A percentile compares a stretch with the other conserved stretches of the same genome.
Conservation (phyloP, 2,797 vertebrate genomes). For the Lindbergichthys nudifrons region DNA sequence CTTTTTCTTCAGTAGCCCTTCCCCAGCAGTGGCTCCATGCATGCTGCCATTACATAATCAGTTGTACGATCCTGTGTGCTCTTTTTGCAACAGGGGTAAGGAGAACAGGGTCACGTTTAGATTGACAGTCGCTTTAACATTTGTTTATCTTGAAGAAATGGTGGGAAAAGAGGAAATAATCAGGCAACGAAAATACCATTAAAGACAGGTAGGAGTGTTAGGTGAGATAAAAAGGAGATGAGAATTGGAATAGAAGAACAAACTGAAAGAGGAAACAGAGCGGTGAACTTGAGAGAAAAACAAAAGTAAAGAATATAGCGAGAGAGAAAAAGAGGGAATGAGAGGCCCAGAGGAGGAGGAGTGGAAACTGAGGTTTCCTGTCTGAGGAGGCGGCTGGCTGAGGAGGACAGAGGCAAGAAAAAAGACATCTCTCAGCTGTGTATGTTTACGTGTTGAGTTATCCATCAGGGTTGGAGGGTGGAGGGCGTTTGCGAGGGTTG, state of each 20-base stretch:
- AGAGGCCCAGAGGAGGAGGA: conserved; percentile 74
- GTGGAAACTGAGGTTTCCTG: conserved; percentile 89
- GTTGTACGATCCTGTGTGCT: conserved; percentile 39
- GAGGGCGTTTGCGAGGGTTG: conserved; percentile 46
- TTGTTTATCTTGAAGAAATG: background rate
- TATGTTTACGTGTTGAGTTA: conserved; percentile 59
- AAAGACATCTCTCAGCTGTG: conserved; percentile 66
- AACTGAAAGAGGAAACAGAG: background rate
- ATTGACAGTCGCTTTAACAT: background rate
- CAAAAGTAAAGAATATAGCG: conserved; percentile 45
- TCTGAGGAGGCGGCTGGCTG: conserved; percentile 80
- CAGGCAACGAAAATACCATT: background rate
- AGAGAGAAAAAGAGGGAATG: conserved; percentile 46
- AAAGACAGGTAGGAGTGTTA: background rate
- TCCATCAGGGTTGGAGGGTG: conserved; percentile 53
- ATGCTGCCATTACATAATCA: conserved; percentile 68
- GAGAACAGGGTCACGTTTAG: conserved; percentile 19
- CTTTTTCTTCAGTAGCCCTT: conserved; percentile 48
- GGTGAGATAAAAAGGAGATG: conserved; percentile 16
- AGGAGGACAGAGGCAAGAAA: conserved; percentile 68
- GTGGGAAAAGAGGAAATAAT: conserved; percentile 5
- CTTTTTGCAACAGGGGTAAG: conserved; percentile 27
- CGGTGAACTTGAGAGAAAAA: conserved; percentile 38
- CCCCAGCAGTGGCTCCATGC: conserved; percentile 46
- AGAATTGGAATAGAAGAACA: background rate